These are phyloP conservation scores for Sminthurinus aureus DNA, from an alignment of 2,888 invertebrate genomes.

Conservation along the genomic window DNA sequence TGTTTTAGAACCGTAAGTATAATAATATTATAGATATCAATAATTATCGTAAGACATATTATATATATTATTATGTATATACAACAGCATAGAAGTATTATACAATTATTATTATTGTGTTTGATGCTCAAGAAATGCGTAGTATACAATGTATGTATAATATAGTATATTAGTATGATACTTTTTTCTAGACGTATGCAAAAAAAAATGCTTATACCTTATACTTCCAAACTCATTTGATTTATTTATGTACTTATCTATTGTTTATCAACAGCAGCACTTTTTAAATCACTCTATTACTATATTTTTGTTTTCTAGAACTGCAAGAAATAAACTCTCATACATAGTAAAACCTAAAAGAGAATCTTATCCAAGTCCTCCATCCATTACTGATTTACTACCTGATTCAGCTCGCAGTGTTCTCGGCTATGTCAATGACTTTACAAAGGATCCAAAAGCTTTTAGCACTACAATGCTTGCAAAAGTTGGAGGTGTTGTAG, in stretches of 20 bases:
- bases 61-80: too few species aligned
- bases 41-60: too few species aligned
- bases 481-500: conserved; percentile 55
- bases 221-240: conserved; percentile 7
- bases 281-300: too few species aligned
- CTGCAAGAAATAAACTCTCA: conserved; percentile 71
- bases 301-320: conserved; percentile 19
- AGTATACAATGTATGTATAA: neutral
- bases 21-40: too few species aligned
- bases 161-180: conserved; percentile 65
- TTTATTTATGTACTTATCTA: neutral
- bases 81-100: too few species aligned
- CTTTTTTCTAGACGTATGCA: too few species aligned
- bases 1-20: conserved; percentile 70
- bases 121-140: too few species aligned
- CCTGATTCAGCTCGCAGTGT: conserved; percentile 53
- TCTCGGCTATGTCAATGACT: conserved; percentile 49
- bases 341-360: conserved; percentile 71
- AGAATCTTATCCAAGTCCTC: conserved; percentile 37
- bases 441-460: conserved; percentile 56
- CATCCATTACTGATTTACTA: conserved; percentile 35
- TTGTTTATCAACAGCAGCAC: too few species aligned
- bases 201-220: too few species aligned
- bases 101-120: neutral
- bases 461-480: conserved; percentile 52